Base-by-base conservation (phyloP, 1,140 invertebrate species). In the Bombus breviceps region DNA sequence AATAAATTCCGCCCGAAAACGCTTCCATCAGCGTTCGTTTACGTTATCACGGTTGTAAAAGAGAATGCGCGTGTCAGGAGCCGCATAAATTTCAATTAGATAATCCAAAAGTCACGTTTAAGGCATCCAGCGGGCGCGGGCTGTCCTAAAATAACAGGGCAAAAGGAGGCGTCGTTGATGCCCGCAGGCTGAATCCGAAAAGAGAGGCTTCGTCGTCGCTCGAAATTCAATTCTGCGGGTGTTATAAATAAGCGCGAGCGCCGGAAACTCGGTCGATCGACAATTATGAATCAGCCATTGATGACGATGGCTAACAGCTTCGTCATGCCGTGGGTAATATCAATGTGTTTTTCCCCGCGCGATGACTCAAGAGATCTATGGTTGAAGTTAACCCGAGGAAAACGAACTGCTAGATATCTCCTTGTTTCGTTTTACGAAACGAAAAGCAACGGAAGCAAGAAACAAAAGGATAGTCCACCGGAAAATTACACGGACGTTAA, bases 211-310 rank as follows among this genome's bases (percentile, higher is more conserved):
- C 39, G 57, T n/a, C 47, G 47, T 80, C 79, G 80, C 86, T 86
- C 73, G 83, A 92, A 92, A 91, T 92, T 92, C 79, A 82, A 79
- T 89, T 83, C 88, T 91, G 88, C 89, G 92, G 88, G 90, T 89
- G 91, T 92, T 92, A 93, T 93, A 94, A 94, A 93, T 94, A 93
- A 93, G 92, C 90, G 86, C 89, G 86, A 92, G 82, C 91, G 88
- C 88, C 90, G 91, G 90, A 91, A 92, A 92, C 89, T 85, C 90
- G 90, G 86, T 74, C 91, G 83, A 86, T 91, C 89, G 92, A 93
- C 92, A 92, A 93, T 93, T 93, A 92, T 93, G 92, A 91, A 92
- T 89, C 84, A 76, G 78, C 81, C 88, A 69, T 89, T 87, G 90
- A 91, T 85, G 41, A 59, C 66, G 78, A 62, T 62, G 83, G 81